Conservation (phyloP, 2,113 vertebrate species). For the Myiozetetes cayanensis region DNA sequence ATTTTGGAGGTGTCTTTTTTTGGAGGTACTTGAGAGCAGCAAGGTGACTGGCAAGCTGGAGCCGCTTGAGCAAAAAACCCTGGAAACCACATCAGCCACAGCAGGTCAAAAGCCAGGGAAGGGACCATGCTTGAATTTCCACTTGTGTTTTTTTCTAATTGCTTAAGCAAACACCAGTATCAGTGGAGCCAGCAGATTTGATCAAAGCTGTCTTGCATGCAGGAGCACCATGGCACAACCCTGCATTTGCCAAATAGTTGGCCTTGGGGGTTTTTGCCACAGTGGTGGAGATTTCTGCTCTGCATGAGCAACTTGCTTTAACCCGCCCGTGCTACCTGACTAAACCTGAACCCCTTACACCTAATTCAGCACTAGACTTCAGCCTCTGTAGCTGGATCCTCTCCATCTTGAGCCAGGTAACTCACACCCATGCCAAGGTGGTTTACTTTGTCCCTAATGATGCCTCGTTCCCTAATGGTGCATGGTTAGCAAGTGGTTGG, state of each 20-base stretch:
- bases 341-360: neutral
- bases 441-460: neutral
- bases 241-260: accelerated
- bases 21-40: neutral
- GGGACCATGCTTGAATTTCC: neutral
- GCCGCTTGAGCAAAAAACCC: neutral
- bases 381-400: neutral
- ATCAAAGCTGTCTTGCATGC: neutral
- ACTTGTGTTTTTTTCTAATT: neutral
- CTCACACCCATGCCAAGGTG: neutral
- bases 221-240: accelerated
- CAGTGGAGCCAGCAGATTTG: neutral
- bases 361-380: neutral
- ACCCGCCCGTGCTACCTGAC: accelerated
- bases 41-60: neutral
- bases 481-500: accelerated
- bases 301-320: neutral
- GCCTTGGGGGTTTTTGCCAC: neutral
- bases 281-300: neutral
- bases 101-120: neutral
- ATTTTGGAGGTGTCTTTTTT: neutral
- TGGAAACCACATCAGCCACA: neutral
- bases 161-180: neutral
- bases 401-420: neutral
- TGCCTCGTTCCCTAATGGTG: neutral